Evolutionary conservation across 2,113 vertebrate species (phyloP).

Genomic region (Narcine bancroftii): DNA sequence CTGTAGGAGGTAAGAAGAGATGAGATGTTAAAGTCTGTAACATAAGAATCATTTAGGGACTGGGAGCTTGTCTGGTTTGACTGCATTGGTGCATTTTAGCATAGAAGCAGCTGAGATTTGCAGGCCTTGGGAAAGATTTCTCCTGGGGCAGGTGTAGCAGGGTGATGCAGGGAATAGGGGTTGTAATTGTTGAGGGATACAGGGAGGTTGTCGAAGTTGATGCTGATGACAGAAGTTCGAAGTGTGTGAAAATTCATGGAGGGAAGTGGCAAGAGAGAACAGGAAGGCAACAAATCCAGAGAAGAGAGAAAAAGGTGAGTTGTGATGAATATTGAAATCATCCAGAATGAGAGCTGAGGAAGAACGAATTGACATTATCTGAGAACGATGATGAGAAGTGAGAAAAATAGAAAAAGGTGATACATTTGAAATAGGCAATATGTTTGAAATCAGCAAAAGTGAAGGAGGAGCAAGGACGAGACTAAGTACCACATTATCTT

Average conservation of each 20-base stretch:
- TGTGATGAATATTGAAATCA: conserved; percentile 12
- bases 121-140: neutral
- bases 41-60: neutral
- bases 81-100: neutral
- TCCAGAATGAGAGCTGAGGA: neutral
- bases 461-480: neutral
- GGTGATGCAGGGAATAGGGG: neutral
- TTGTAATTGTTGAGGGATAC: neutral
- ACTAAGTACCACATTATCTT: neutral
- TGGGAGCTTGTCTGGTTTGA: neutral
- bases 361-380: neutral
- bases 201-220: neutral
- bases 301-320: neutral
- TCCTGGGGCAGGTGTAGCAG: neutral
- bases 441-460: neutral
- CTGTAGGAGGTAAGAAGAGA: neutral
- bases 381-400: neutral
- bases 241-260: neutral
- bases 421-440: neutral
- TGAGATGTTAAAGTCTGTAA: neutral
- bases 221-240: neutral
- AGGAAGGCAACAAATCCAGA: neutral
- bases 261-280: neutral
- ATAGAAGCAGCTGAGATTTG: neutral
- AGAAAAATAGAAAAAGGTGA: neutral